Base-by-base conservation (phyloP, 2,888 invertebrate genomes). In the Zeuzera pyrina region DNA sequence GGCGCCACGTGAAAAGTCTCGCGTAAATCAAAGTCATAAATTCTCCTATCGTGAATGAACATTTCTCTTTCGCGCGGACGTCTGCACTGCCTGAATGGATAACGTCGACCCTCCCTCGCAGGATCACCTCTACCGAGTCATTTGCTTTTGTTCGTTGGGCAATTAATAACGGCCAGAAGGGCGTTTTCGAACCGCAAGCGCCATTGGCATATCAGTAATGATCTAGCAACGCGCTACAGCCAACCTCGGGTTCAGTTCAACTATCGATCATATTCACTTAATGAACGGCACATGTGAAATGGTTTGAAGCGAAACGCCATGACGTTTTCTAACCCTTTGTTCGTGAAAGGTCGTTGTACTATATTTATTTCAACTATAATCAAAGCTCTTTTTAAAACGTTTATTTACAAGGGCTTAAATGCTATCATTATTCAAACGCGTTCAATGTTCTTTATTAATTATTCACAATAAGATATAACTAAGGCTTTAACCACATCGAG, bases 11-110 rank as follows among this genome's bases (percentile, higher is more conserved):
- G 72, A 74, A 74, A 77, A 78, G 63, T 74, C 71, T 60, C 61
- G 63, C 74, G 73, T 78, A 79, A 79, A 79, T 79, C 77, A 77
- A 77, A 76, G 72, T 71, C 77, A 79, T 79, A 79, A 81, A 81
- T 83, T 76, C 70, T 68, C 60, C 74, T 79, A 81, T 79, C 79
- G 74, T 77, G 77, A 78, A 78, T 77, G 79, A 78, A 78, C 78
- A 81, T 81, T 79, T 79, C 81, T 79, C 81, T 78, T 77, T 53
- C 45, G 49, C 61, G 68, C 67, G 72, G 72, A 74, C 74, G 78
- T 78, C 79, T 76, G 70, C 66, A 65, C 63, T 61, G 66, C 62
- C 56, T 78, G 77, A 79, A 81, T 78, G 79, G 79, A 78, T 78
- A 78, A 76, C 76, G 72, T 68, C 72, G 76, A 66, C 76, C 76